Base-by-base conservation (phyloP, 2,797 vertebrate genomes). In the Nyctalus aviator region DNA sequence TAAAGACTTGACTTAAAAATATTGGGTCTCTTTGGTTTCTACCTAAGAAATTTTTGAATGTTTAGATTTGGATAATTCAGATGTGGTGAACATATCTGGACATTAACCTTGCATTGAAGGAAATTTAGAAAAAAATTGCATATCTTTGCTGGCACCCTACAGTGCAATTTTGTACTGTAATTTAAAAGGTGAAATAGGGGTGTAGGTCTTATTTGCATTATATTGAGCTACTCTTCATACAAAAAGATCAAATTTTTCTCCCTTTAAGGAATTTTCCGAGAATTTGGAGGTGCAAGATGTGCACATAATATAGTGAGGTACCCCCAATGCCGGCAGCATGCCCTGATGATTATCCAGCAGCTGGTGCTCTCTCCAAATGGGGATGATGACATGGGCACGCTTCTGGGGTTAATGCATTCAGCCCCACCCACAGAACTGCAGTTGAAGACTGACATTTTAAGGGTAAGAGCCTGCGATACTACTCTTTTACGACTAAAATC, bases 291-390 rank as follows among this genome's bases (percentile, higher is more conserved):
- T 0, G 99, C 99, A 0, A 98, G 99, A 3, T 99, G 99, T 0
- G 99, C 99, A 1, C 99, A 99, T 97, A 99, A 99, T 97, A 99
- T 99, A 4, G 99, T 99, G n/a, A 99, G 98, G 98, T 99, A 99
- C 91, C 98, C 99, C 0, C 99, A 99, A 96, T 99, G 99, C 93
- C 98, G 99, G 8, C 99, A 99, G 94, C 99, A 99, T 0, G 99
- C 99, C 1, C 98, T 99, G 96, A 99, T 99, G 98, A 99, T 99
- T 96, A 99, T 99, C 96, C 99, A 99, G 98, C 99, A 99, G 98
- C 95, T 99, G 94, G 99, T 99, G 85, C 97, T 99, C 57, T 99
- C 99, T 0, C 99, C 99, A 13, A 99, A 99, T 4, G 99, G 99
- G 1, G 99, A 99, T 2, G 99, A 99, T 0, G 99, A 99, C 96